Evolutionary conservation across 92 coral and sea anemone genomes (phyloP).

Genomic region (Palythoa caribaeorum): DNA sequence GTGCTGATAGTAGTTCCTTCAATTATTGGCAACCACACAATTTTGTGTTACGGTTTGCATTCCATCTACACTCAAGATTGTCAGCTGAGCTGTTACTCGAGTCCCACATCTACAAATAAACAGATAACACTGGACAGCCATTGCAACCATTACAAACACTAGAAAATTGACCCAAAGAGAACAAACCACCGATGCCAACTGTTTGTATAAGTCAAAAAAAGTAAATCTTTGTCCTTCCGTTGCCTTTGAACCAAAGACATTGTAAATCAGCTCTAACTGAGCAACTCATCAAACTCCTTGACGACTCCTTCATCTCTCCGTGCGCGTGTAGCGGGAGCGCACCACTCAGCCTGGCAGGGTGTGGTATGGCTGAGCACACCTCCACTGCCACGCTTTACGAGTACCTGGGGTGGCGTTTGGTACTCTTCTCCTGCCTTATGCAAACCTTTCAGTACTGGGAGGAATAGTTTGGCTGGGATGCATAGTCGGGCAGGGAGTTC

Average conservation of each 20-base stretch:
- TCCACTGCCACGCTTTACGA: slow-evolving; percentile 12
- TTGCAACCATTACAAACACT: slow-evolving; percentile 12
- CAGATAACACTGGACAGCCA: slow-evolving; percentile 29
- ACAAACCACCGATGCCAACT: slow-evolving; percentile 4
- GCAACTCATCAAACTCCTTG: slow-evolving; percentile 27
- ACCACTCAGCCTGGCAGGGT: slow-evolving; percentile 32
- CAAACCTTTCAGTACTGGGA: slow-evolving; percentile 88
- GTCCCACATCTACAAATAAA: not conserved
- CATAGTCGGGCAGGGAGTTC: slow-evolving; percentile 99
- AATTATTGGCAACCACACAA: not conserved
- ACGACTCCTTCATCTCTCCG: slow-evolving; percentile 8
- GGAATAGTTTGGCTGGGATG: slow-evolving; percentile 99
- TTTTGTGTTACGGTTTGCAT: not conserved
- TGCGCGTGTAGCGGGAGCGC: slow-evolving; percentile 10
- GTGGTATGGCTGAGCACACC: not conserved
- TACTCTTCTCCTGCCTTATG: slow-evolving; percentile 56
- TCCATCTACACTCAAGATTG: not conserved
- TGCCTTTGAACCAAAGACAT: slow-evolving; percentile 12
- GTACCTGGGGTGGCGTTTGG: slow-evolving; percentile 20
- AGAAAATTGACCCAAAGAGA: slow-evolving; percentile 15
- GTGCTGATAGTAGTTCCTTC: not conserved
- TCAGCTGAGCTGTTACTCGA: not conserved
- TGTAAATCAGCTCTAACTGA: not conserved
- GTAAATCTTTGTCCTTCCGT: slow-evolving; percentile 25
- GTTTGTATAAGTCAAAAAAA: slow-evolving; percentile 34